Evolutionary conservation across 2,797 vertebrate species (phyloP).

Genomic region (Phoeniculus purpureus): DNA sequence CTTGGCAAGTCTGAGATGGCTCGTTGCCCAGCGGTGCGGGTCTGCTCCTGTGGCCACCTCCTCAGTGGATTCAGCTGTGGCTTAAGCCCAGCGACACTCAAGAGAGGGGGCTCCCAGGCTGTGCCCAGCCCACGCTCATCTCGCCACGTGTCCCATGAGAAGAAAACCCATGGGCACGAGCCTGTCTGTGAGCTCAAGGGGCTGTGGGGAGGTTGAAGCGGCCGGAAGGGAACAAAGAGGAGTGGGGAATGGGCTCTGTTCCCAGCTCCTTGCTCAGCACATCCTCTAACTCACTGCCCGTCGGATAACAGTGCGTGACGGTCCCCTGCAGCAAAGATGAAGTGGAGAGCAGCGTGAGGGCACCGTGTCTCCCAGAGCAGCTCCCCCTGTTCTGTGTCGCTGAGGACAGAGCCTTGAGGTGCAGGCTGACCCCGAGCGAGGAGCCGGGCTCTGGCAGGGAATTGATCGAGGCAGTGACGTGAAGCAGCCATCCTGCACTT

Average conservation of each 20-base stretch:
- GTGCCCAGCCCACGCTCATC: background rate
- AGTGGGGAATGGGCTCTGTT: background rate
- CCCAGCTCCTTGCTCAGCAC: constrained; percentile 18
- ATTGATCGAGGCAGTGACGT: no score
- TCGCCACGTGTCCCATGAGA: fast-evolving
- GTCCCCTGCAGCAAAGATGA: constrained; percentile 11
- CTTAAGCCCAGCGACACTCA: background rate
- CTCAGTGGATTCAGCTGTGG: background rate
- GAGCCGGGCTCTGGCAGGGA: constrained; percentile 33
- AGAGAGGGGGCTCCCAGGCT: background rate
- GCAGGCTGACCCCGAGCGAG: constrained; percentile 33
- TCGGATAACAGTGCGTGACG: constrained; percentile 15
- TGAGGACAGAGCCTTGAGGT: constrained; percentile 14
- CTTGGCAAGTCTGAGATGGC: background rate
- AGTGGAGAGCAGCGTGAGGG: background rate
- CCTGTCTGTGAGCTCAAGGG: background rate
- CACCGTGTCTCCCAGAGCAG: background rate
- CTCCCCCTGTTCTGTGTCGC: background rate
- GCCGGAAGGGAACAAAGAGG: background rate
- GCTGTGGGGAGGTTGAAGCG: background rate
- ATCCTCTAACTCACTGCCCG: background rate
- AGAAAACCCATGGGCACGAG: background rate
- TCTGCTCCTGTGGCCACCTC: background rate
- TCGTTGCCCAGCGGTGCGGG: fast-evolving
- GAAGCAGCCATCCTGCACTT: no score